Evolutionary conservation across 2,113 vertebrate genomes (phyloP).

Genomic region (Clarias batrachus): DNA sequence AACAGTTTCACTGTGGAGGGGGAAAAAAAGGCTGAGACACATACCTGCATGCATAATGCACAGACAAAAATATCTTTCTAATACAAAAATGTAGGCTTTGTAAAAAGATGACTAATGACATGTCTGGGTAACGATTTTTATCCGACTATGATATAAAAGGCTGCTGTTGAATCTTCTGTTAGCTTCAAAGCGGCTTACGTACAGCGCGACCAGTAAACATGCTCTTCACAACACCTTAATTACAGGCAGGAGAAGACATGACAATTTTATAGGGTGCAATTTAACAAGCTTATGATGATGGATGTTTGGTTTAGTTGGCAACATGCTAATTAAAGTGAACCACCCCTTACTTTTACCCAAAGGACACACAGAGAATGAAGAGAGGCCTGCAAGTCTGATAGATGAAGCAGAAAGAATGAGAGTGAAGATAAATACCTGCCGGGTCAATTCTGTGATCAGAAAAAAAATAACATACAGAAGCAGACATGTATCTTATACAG

Average conservation of each 20-base stretch:
- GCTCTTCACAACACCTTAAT: slow-evolving; percentile 45
- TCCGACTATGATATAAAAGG: not conserved
- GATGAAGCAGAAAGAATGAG: not conserved
- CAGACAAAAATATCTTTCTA: not conserved
- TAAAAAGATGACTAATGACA: not conserved
- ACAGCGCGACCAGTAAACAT: slow-evolving; percentile 32
- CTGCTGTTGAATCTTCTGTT: slow-evolving; percentile 9
- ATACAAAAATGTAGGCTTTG: not conserved
- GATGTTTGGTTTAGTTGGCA: slow-evolving; percentile 40
- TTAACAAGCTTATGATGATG: slow-evolving; percentile 53
- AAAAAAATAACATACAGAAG: not conserved
- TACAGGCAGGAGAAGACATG: slow-evolving; percentile 47
- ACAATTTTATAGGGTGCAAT: slow-evolving; percentile 54
- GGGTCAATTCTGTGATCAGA: slow-evolving; percentile 9
- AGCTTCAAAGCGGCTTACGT: slow-evolving; percentile 37
- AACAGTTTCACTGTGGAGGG: slow-evolving; percentile 48
- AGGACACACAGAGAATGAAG: slow-evolving; percentile 29
- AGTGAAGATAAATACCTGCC: not conserved
- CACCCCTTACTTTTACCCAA: slow-evolving; percentile 46
- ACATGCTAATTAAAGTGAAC: slow-evolving; percentile 49
- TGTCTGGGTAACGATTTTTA: not conserved
- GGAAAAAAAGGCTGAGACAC: not conserved
- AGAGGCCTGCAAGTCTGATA: slow-evolving; percentile 16
- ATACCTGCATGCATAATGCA: not conserved
- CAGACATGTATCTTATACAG: not conserved